phyloP scores from a whole-genome alignment of 2,113 vertebrate genomes.

The Chauna torquata region DNA sequence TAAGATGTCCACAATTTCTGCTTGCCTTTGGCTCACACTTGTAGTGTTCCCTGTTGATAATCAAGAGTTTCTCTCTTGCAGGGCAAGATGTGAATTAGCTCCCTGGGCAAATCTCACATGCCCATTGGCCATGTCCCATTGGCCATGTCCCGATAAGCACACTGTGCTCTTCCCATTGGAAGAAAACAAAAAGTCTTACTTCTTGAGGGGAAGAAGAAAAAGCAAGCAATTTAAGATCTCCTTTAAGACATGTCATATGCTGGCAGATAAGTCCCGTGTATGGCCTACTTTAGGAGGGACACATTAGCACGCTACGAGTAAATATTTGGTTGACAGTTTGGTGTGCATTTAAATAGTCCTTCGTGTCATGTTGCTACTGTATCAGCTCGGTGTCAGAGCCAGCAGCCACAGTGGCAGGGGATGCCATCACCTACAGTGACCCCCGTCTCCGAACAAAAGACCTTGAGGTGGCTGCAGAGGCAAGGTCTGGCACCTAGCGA shows the following conservation, averaged over 20 bases:
- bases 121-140: not conserved
- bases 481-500: not conserved
- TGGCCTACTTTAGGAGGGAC: not conserved
- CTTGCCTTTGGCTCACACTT: not conserved
- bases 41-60: not conserved
- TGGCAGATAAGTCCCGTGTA: not conserved
- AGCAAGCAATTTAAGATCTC: not conserved
- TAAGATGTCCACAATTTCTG: not conserved
- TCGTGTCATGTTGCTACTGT: not conserved
- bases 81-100: not conserved
- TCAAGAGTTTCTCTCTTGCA: not conserved
- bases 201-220: not conserved
- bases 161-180: not conserved
- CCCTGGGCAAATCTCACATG: not conserved
- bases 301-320: not conserved
- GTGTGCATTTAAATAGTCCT: not conserved
- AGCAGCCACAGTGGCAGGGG: not conserved
- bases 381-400: not conserved
- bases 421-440: not conserved
- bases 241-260: not conserved
- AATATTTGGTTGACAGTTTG: not conserved
- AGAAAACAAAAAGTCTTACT: not conserved
- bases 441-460: not conserved
- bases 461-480: fast-evolving
- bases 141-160: not conserved